Evolutionary conservation across 2,888 invertebrate genomes (phyloP), one percentile per base, ranked within the genome.

Genomic region (Scelioninae gen. 2): DNA sequence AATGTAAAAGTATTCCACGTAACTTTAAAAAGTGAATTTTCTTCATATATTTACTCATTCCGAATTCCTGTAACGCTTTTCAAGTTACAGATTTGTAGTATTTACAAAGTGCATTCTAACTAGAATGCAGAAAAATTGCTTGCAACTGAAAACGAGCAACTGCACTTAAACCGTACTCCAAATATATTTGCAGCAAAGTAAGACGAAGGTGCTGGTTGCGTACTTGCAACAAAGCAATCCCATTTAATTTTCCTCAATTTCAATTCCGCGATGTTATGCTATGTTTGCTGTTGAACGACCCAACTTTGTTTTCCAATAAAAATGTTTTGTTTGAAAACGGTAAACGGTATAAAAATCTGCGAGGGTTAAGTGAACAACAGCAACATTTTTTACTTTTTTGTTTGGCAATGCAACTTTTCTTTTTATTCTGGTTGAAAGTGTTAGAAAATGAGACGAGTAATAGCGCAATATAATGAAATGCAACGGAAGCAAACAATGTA

Each of bases 171-270:
- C 18, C 18, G 19, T 18, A 39, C 18, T 55, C 57, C 9, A 48
- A 57, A 65, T 65, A 48, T 57, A 48, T 55, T 16, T 31, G 46
- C 18, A 58, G 48, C 28, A 50, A 58, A 31, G 33, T 35, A 68
- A 52, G 50, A 43, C 16, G 52, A 35, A 55, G 43, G 57, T 58
- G 48, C 55, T 31, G 35, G 68, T 61, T 31, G 35, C 11, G 52
- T 48, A 55, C 64, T 64, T 64, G 46, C 55, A 46, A 64, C 55
- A 64, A 64, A 55, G 46, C 55, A 64, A 55, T 64, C 46, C 37
- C 45, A 28, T 18, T 64, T 64, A 55, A 55, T 64, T 64, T 64
- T 22, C 19, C 10, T 53, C 16, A 46, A 64, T 55, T 64, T 45
- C 52, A 45, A 43, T 64, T 43, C 11, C 19, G 31, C 33, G 13